Base-by-base conservation (phyloP, 2,797 vertebrate genomes). In the Gadopsis marmoratus region DNA sequence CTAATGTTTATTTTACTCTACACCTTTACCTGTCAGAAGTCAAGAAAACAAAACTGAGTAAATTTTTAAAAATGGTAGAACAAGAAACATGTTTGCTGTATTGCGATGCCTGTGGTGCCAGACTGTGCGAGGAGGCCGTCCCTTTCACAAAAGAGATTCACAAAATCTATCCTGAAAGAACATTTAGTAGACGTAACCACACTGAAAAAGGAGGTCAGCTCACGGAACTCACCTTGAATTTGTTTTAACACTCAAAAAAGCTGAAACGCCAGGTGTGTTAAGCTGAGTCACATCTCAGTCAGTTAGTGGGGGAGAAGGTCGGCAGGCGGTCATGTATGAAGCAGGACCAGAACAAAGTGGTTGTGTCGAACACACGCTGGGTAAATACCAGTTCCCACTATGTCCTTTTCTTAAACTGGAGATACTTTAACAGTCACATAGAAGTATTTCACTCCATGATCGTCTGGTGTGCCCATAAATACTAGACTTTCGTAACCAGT, bases 401-500 rank as follows among this genome's bases (percentile, higher is more conserved):
- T 54, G 45, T 48, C 64, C 29, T 76, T 71, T 81, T 76, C 70
- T 74, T 67, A 77, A 78, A 80, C 75, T 60, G 62, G 68, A 83
- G 73, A 62, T 69, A 72, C 68, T 84, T 82, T 66, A 78, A 63
- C 63, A 62, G 76, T 65, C 56, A 74, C 72, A 62, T 67, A 68
- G 56, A 73, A 74, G 71, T 75, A 83, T 78, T 86, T 87, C 74
- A 71, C 76, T 81, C 64, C 21, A 35, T 17, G 62, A 83, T 53
- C 65, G 37, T 75, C 62, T 71, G 54, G 61, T 80, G 70, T 63
- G 61, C 67, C 74, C 66, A 66, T 88, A 85, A 90, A 86, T 77
- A 82, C 74, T 91, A 37, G 53, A 48, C 71, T 81, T 74, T 83
- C 75, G 59, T 35, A 72, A 73, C 72, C 64, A 61, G 62, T 79